These are phyloP conservation scores for Aphidius gifuensis DNA, from an alignment of 1,140 invertebrate species.

Conservation along the genomic window DNA sequence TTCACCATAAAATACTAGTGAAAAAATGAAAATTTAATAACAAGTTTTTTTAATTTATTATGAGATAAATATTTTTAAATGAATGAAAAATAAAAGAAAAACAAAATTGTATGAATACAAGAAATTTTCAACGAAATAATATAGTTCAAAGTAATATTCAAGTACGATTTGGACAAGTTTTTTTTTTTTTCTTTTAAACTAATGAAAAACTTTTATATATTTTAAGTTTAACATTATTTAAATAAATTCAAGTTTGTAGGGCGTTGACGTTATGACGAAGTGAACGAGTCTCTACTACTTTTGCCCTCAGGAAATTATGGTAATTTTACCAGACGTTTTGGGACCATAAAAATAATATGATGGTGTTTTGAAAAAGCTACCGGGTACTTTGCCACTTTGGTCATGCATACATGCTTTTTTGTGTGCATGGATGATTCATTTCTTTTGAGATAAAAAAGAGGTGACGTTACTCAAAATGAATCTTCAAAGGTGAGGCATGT, in stretches of 20 bases:
- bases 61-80: no score
- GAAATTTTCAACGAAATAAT: no score
- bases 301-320: constrained; percentile 41
- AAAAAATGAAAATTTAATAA: no score
- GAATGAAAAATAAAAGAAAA: no score
- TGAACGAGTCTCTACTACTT: constrained; percentile 2
- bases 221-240: no score
- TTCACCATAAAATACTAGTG: no score
- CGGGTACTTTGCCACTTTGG: constrained; percentile 38
- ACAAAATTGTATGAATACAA: no score
- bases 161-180: neutral
- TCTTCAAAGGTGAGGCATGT: constrained; percentile 10
- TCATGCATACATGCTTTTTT: constrained; percentile 17
- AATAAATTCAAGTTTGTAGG: constrained; percentile 2
- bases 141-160: no score
- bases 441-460: constrained; percentile 22
- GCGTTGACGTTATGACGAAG: constrained; percentile 8
- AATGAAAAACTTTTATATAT: no score
- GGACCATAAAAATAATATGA: constrained; percentile 48
- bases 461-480: constrained; percentile 19
- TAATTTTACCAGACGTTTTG: constrained; percentile 45
- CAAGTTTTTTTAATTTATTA: no score
- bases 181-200: neutral
- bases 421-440: constrained; percentile 41
- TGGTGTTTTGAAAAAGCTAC: constrained; percentile 40